Evolutionary conservation across 2,888 invertebrate species (phyloP), one percentile per base, ranked within the genome.

Genomic region (Volucella bombylans): DNA sequence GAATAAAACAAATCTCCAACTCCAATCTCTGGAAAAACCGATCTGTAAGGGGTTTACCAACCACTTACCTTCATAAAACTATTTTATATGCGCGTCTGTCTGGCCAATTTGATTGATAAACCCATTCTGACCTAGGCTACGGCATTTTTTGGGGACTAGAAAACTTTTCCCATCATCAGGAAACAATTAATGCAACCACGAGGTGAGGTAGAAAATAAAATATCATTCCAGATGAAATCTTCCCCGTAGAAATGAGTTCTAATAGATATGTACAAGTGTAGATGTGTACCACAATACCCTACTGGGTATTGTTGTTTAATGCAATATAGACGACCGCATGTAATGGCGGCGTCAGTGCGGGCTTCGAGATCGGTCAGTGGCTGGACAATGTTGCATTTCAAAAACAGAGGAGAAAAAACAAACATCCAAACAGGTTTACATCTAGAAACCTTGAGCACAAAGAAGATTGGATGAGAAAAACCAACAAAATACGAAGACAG

Each of bases 51-150:
- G 43, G 3, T 65, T 6, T 67, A 67, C 49, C 15, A 43, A 18
- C 64, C 49, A 64, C 57, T 45, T 31, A 31, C 31, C 31, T 31
- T 6, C 31, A 31, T 31, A 31, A 31, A 31, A 31, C 31, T 31
- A 31, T 31, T 31, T 67, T 59, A 41, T 11, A 23, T 11, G 14
- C 8, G 31, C 8, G 31, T 38, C n/a, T 31, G 50, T 61, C 31
- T n/a, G 41, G 47, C 43, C 18, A 72, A 72, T 72, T 69, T 82
- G 82, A 82, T 82, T 79, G 82, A 82, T 78, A 73, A 79, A 73
- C 73, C 47, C 68, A 68, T 82, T 79, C 82, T 47, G 82, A 82
- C 82, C 82, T 82, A 82, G 82, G 82, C 41, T 79, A 74, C 12
- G 54, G 23, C 8, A 14, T 39, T 67, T 67, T 67, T 54, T 61